Base-by-base conservation (phyloP, 2,797 vertebrate genomes). In the Sparidentex hasta region DNA sequence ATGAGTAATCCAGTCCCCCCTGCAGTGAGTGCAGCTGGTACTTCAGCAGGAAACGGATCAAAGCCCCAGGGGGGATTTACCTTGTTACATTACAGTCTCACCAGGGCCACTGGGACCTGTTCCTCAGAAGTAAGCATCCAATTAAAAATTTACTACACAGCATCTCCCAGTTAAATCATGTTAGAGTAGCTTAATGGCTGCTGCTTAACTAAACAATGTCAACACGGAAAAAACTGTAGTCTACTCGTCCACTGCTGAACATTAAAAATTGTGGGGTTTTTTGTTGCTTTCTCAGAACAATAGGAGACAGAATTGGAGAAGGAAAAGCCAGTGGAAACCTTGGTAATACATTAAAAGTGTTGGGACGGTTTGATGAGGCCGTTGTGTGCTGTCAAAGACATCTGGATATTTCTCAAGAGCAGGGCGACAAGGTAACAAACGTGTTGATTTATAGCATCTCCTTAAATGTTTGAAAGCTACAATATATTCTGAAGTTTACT, bases 251-350 rank as follows among this genome's bases (percentile, higher is more conserved):
- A 2, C 13, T 7, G 13, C 6, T 70, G 9, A 72, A 65, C 0
- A n/a, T 8, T 4, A 66, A 16, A 47, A 23, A 41, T 6, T 33
- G 27, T 41, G 11, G 69, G 69, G 16, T 80, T 29, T 65, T 68
- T 29, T 54, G 33, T 3, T 70, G 0, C 56, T 58, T 73, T 73
- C 63, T 12, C 74, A 99, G 98, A 90, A 98, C 98, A 52, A 99
- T 99, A 3, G 98, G 97, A 41, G 98, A 99, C 93, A 93, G 96
- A 58, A 97, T 98, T 14, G 98, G 98, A 75, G 98, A 99, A 82
- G 98, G 97, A 56, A 99, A 99, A 84, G 98, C 98, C 69, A 99
- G 98, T 0, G 98, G 98, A 16, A 99, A 99, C 92, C 96, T 99
- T 0, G 98, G 98, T 20, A 99, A 99, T 81, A 99, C 98, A 0